phyloP scores from a whole-genome alignment of 2,113 vertebrate genomes.

The Piaya cayana region DNA sequence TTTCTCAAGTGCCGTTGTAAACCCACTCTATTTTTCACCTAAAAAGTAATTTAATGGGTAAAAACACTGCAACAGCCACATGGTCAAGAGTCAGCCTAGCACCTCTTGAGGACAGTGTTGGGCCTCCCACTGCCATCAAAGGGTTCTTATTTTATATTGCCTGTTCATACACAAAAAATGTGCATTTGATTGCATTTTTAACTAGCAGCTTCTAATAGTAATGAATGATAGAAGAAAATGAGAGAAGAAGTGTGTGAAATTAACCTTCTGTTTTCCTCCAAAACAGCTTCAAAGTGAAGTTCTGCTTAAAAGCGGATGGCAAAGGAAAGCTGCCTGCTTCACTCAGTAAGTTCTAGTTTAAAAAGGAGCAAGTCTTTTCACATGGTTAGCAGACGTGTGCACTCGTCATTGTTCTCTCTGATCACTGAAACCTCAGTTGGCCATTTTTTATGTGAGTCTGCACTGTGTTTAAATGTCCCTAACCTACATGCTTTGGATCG shows the following conservation, averaged over 20 bases:
- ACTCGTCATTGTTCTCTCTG: not conserved
- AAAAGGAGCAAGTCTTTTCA: not conserved
- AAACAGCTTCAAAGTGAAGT: conserved; percentile 91
- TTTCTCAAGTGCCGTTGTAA: not conserved
- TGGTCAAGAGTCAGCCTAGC: not conserved
- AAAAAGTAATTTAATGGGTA: not conserved
- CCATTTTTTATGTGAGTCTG: not conserved
- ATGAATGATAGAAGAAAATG: not conserved
- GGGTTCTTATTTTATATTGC: too few species aligned
- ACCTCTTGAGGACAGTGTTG: not conserved
- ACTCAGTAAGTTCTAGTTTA: conserved; percentile 82
- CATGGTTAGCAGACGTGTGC: not conserved
- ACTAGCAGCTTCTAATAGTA: not conserved
- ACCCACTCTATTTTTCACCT: not conserved
- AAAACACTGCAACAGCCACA: not conserved
- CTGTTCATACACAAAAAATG: too few species aligned
- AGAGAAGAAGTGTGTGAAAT: not conserved
- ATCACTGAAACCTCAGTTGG: not conserved
- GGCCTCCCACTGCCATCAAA: not conserved
- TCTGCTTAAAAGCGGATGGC: conserved; percentile 90
- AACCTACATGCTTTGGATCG: conserved; percentile 39
- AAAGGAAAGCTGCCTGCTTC: conserved; percentile 77
- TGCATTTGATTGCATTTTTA: too few species aligned
- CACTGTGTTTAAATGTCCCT: not conserved
- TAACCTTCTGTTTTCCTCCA: not conserved